These are phyloP conservation scores for Zaprionus gabonicus DNA, from an alignment of 1,140 invertebrate genomes.

Conservation along the genomic window DNA sequence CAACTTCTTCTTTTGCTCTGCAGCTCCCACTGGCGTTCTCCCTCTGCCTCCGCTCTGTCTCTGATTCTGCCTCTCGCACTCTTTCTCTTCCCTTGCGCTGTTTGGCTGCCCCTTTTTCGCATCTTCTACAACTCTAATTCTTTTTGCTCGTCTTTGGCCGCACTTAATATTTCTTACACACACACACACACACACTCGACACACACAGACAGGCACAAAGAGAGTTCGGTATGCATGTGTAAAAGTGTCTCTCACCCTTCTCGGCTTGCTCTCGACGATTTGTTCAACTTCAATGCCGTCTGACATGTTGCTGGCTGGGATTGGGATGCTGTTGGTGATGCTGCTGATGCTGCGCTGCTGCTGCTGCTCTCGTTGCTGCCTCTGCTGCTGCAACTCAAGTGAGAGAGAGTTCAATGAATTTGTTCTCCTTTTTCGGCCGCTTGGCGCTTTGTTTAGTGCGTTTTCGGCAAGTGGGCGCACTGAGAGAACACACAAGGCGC, in stretches of 20 bases:
- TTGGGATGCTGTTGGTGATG: slow-evolving; percentile 24
- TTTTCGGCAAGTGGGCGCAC: slow-evolving; percentile 14
- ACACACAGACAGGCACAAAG: neutral
- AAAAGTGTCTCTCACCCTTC: slow-evolving; percentile 72
- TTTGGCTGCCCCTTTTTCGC: slow-evolving; percentile 47
- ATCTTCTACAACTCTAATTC: slow-evolving; percentile 55
- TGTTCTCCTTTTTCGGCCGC: slow-evolving; percentile 22
- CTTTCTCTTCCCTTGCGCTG: slow-evolving; percentile 10
- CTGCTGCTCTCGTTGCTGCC: slow-evolving; percentile 15
- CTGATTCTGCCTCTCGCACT: slow-evolving; percentile 5
- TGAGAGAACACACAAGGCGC: slow-evolving; percentile 23
- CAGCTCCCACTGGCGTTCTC: slow-evolving; percentile 16
- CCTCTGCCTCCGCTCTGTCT: slow-evolving; percentile 3
- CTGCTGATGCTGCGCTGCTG: slow-evolving; percentile 28
- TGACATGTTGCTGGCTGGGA: slow-evolving; percentile 65
- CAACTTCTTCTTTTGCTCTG: slow-evolving; percentile 45
- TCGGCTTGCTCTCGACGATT: slow-evolving; percentile 81
- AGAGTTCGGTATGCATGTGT: slow-evolving; percentile 19
- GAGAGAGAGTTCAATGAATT: slow-evolving; percentile 49
- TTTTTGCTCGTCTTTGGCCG: slow-evolving; percentile 52
- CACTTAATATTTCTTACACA: slow-evolving; percentile 53
- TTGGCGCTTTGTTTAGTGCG: slow-evolving; percentile 22
- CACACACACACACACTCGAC: slow-evolving; percentile 22
- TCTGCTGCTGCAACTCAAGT: slow-evolving; percentile 38
- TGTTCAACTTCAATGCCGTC: slow-evolving; percentile 84